Evolutionary conservation across 2,113 vertebrate genomes (phyloP).

Genomic region (Muntiacus reevesi): DNA sequence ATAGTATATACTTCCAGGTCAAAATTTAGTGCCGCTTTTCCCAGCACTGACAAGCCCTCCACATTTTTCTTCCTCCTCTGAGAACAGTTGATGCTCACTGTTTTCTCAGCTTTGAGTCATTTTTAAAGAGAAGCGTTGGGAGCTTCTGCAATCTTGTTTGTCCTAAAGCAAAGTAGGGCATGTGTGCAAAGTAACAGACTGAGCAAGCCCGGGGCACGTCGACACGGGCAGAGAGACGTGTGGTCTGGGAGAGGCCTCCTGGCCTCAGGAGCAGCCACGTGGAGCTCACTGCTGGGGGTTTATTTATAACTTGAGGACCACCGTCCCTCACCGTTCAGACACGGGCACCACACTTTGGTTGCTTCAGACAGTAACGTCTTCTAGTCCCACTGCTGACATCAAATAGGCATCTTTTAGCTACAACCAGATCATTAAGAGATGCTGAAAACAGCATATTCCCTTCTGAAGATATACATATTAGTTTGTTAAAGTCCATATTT

Average conservation of each 20-base stretch:
- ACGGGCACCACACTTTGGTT: accelerated
- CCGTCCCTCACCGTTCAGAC: neutral
- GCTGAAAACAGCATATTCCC: neutral
- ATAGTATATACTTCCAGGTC: neutral
- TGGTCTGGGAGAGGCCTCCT: neutral
- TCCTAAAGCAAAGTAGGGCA: neutral
- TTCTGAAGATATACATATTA: neutral
- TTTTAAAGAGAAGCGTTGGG: neutral
- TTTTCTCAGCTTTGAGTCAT: constrained; percentile 12
- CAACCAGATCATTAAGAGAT: neutral
- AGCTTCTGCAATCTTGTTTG: neutral
- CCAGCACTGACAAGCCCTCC: neutral
- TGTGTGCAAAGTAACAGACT: neutral
- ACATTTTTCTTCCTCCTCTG: constrained; percentile 22
- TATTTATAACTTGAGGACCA: neutral
- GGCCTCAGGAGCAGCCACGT: neutral
- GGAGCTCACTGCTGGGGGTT: neutral
- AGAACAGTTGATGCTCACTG: neutral
- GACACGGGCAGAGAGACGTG: neutral
- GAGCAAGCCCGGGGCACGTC: accelerated
- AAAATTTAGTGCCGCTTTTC: neutral
- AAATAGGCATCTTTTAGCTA: neutral
- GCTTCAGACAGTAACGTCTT: neutral
- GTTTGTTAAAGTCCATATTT: neutral
- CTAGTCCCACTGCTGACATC: neutral